phyloP scores from a whole-genome alignment of 2,797 vertebrate species.

The Propithecus deckenii region DNA sequence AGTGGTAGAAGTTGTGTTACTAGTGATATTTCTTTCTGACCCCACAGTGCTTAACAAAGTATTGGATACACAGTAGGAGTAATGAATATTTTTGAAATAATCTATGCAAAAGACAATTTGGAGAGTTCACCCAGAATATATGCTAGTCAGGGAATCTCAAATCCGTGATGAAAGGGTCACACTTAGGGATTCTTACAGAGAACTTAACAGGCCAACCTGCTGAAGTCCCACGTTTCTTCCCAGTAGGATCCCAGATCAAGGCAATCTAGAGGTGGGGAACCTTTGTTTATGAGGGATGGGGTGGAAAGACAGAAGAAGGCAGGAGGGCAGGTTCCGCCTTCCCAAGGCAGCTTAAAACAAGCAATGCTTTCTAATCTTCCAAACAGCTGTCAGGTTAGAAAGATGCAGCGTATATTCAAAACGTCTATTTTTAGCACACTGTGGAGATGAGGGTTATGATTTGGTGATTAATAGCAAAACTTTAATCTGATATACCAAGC shows the following conservation, averaged over 20 bases:
- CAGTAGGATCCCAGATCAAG: fast-evolving
- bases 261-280: fast-evolving
- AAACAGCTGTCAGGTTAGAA: conserved; percentile 50
- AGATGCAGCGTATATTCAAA: conserved; percentile 29
- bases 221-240: not conserved
- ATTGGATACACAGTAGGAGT: no score
- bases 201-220: fast-evolving
- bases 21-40: not conserved
- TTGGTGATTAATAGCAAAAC: conserved; percentile 33
- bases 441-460: conserved; percentile 47
- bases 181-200: not conserved
- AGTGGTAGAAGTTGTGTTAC: fast-evolving
- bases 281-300: fast-evolving
- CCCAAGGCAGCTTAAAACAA: conserved; percentile 60
- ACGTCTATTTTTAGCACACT: not conserved
- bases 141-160: not conserved
- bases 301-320: not conserved
- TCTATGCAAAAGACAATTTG: no score
- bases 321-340: not conserved
- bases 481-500: not conserved
- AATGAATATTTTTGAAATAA: not conserved
- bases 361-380: conserved; percentile 59
- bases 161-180: not conserved
- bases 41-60: not conserved
- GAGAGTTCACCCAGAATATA: not conserved